Conservation (phyloP, 2,113 vertebrate species). For the Serilophus lunatus region DNA sequence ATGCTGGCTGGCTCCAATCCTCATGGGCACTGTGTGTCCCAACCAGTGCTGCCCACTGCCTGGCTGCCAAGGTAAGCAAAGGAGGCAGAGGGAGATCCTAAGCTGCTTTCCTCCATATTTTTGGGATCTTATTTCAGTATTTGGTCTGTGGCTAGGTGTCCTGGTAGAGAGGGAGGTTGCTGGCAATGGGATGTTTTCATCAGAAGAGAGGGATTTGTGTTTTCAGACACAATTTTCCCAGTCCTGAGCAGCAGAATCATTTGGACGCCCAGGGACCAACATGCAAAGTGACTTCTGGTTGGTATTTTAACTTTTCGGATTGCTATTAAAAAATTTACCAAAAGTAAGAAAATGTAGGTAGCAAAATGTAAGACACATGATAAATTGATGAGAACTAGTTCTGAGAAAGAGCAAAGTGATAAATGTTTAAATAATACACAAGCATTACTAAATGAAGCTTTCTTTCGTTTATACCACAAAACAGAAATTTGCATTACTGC, state of each 20-base stretch:
- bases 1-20: not conserved
- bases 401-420: slow-evolving; percentile 41
- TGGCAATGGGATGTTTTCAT: not conserved
- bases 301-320: not conserved
- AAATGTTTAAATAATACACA: slow-evolving; percentile 61
- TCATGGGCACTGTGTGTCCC: not conserved
- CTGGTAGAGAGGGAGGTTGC: not conserved
- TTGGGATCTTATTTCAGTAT: not conserved
- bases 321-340: slow-evolving; percentile 18
- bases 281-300: not conserved
- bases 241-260: not conserved
- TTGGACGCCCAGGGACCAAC: not conserved
- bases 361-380: slow-evolving; percentile 39
- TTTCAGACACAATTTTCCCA: not conserved
- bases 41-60: not conserved
- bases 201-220: not conserved
- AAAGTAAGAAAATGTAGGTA: slow-evolving; percentile 20
- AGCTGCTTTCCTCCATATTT: not conserved
- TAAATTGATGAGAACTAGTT: slow-evolving; percentile 65
- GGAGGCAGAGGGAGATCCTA: not conserved
- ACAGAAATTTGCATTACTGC: not conserved
- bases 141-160: not conserved
- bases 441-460: slow-evolving; percentile 4
- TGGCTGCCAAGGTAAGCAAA: not conserved
- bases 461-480: not conserved